These are phyloP conservation scores for Lepus oiostolus DNA, from an alignment of 2,797 vertebrate species.

Conservation along the genomic window DNA sequence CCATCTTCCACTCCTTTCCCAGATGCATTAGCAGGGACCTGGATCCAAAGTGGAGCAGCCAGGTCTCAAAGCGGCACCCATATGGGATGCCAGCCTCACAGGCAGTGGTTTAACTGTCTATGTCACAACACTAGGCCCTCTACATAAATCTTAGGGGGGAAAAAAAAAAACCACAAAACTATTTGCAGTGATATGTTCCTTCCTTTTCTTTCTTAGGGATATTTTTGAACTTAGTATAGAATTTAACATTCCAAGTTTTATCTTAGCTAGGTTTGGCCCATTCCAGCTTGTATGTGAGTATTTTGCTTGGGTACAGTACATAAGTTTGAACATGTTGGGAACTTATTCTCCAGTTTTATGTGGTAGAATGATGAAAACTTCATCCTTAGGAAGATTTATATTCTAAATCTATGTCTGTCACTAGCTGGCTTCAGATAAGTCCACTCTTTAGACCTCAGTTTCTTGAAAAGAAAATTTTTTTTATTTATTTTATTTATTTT, in stretches of 20 bases:
- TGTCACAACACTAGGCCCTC: no score
- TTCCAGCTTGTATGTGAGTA: background rate
- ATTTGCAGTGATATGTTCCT: background rate
- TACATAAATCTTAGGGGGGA: no score
- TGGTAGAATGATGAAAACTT: background rate
- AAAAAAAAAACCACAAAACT: background rate
- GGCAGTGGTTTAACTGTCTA: no score
- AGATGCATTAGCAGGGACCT: no score
- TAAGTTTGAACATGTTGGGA: conserved; percentile 15
- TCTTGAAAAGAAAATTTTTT: background rate
- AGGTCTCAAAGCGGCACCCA: no score
- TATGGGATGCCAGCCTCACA: no score
- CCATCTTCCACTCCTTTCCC: no score
- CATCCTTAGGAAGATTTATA: background rate
- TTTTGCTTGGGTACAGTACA: conserved; percentile 14
- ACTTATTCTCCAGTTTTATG: background rate
- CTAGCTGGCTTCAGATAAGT: background rate
- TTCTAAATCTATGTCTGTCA: conserved; percentile 21
- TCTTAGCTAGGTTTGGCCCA: background rate
- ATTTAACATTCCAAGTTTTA: background rate
- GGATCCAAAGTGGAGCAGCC: no score
- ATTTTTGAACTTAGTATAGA: background rate
- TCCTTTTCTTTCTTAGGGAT: conserved; percentile 2
- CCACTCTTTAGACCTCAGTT: background rate
- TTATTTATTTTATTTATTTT: no score